These are phyloP conservation scores for Crocuta crocuta DNA, from an alignment of 2,113 vertebrate species.

Conservation along the genomic window DNA sequence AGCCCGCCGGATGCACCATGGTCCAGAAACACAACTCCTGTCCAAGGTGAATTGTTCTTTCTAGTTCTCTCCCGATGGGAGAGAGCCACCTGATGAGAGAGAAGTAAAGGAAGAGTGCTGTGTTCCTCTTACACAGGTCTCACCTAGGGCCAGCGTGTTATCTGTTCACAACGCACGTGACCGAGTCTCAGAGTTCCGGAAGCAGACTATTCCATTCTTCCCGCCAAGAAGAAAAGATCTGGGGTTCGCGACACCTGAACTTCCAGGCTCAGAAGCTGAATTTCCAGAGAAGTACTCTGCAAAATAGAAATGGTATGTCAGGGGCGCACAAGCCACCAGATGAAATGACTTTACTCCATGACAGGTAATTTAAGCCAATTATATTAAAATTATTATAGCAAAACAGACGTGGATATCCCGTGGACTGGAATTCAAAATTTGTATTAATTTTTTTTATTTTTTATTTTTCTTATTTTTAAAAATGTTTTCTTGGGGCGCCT, in stretches of 20 bases:
- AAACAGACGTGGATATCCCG: not conserved
- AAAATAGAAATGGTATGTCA: not conserved
- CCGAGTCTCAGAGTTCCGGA: not conserved
- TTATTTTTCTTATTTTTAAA: no score
- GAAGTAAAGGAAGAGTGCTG: not conserved
- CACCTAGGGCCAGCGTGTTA: not conserved
- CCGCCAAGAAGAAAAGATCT: not conserved
- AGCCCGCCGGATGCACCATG: no score
- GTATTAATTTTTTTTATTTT: no score
- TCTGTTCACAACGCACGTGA: not conserved
- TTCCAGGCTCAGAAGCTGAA: not conserved
- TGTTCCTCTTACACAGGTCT: no score
- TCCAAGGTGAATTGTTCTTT: no score
- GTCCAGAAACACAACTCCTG: not conserved
- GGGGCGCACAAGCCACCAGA: not conserved
- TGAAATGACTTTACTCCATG: not conserved
- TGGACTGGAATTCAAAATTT: not conserved
- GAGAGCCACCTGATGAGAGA: not conserved
- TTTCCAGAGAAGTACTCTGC: constrained; percentile 8
- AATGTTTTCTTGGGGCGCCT: no score
- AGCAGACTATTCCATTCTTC: not conserved
- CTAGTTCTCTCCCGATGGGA: not conserved
- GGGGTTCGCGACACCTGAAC: not conserved
- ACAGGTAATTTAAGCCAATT: not conserved
- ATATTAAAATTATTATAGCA: constrained; percentile 26